Evolutionary conservation across 92 coral and sea anemone species (phyloP), one percentile per base, ranked within the genome.

Genomic region (Phenganax stokvisi): DNA sequence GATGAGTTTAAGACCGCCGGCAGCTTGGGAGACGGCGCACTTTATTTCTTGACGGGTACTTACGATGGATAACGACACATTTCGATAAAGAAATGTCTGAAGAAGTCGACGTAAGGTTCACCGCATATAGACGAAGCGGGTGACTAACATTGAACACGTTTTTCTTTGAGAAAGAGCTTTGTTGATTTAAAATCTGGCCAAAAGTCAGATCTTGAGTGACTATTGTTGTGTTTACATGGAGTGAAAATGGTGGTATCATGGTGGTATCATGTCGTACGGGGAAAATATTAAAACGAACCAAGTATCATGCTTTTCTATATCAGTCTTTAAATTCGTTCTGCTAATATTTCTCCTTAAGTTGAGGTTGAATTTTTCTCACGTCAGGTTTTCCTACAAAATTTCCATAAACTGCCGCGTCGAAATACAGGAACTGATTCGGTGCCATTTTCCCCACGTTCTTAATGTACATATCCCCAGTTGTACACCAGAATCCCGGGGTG

Each of bases 11-110:
- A 20, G 25, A 20, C 25, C 25, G 25, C 25, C 2, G 92, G 92
- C 72, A 85, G 91, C 81, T 91, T 96, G 44, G 97, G 91, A 30
- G 97, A 94, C 52, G 92, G 92, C 0, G 85, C 98, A 5, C 83
- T 94, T 29, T 94, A 90, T 66, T 85, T 94, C 57, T 87, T 94
- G 17, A 92, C 98, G 52, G 98, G 98, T n/a, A 92, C 87, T 56
- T 90, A 94, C 81, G 98, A 94, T 80, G 84, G 84, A 12, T 86
- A 62, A 77, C 9, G 9, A 54, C 31, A 51, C 6, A 73, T 10
- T 59, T 73, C 25, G 3, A 27, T 15, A 8, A 27, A 3, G 37
- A 28, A 67, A 16, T 37, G 47, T 5, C 47, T 37, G 47, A 37
- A 37, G 47, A 37, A 37, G 47, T 37, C 47, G 47, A 37, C 47